Conservation (phyloP, 1,140 invertebrate genomes). For the Caenorhabditis tropicalis region DNA sequence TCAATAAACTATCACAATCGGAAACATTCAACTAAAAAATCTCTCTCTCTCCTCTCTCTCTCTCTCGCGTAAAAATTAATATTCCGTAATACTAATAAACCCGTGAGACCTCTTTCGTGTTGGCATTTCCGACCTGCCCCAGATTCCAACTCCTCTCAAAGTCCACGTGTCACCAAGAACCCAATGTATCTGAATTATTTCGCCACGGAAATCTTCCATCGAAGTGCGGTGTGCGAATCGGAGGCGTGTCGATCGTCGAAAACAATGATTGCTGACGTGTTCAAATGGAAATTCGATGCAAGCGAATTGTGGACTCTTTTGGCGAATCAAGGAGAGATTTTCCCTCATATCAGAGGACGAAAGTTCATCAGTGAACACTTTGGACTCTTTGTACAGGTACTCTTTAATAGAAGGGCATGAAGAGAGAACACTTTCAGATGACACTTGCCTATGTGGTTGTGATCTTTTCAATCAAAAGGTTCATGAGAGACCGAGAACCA, state of each 20-base stretch:
- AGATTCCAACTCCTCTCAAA: not conserved
- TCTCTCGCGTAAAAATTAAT: not conserved
- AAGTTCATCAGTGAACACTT: not conserved
- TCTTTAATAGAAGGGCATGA: not conserved
- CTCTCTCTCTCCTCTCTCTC: not conserved
- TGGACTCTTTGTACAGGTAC: slow-evolving; percentile 1
- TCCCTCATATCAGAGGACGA: slow-evolving; percentile 18
- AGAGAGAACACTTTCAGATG: slow-evolving; percentile 52
- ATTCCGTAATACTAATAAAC: not conserved
- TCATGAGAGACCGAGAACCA: slow-evolving; percentile 86
- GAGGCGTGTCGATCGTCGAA: not conserved
- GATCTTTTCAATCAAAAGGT: slow-evolving; percentile 88
- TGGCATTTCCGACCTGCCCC: not conserved
- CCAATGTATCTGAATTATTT: slow-evolving; percentile 35
- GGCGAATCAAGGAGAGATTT: not conserved
- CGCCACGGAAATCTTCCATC: slow-evolving; percentile 31
- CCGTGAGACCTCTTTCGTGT: not conserved
- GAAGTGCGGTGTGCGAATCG: slow-evolving; percentile 23
- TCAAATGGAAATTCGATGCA: slow-evolving; percentile 45
- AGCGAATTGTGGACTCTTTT: slow-evolving; percentile 22
- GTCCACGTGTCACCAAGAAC: slow-evolving; percentile 18
- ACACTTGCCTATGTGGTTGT: slow-evolving; percentile 85
- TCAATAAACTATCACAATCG: too few relatives aligned
- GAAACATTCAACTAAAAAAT: too few relatives aligned
- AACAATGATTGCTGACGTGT: slow-evolving; percentile 39